Conservation (phyloP, 2,113 vertebrate genomes). For the Oceanites oceanicus region DNA sequence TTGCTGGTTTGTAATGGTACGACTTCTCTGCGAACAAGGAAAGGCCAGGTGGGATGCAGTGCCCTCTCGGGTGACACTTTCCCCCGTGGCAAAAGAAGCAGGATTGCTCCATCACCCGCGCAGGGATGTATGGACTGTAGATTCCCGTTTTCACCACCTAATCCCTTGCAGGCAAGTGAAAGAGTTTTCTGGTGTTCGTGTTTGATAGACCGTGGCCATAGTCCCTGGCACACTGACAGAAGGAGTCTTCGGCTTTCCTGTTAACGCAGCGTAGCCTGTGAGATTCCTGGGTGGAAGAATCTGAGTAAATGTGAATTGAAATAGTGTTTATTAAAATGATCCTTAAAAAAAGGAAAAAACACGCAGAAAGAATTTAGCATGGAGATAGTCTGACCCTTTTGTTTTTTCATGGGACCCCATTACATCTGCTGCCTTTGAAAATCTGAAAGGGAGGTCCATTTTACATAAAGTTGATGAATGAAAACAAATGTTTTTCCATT, state of each 20-base stretch:
- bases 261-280: background rate
- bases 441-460: fast-evolving
- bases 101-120: fast-evolving
- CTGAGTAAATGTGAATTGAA: background rate
- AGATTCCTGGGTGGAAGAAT: background rate
- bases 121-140: background rate
- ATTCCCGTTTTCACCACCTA: background rate
- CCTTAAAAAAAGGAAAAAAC: background rate
- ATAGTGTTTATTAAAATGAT: background rate
- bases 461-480: background rate
- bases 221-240: background rate
- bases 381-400: background rate
- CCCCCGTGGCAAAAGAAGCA: background rate
- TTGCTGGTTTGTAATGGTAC: background rate
- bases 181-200: background rate
- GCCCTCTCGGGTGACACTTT: background rate
- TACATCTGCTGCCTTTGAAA: background rate
- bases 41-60: background rate
- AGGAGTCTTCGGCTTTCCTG: background rate
- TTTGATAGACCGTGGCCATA: fast-evolving
- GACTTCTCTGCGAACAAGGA: background rate
- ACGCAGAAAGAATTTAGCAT: background rate
- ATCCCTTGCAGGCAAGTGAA: background rate
- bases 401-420: too few relatives aligned
- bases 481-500: background rate